Evolutionary conservation across 1,140 invertebrate genomes (phyloP), one percentile per base, ranked within the genome.

Genomic region (Caenorhabditis tropicalis): DNA sequence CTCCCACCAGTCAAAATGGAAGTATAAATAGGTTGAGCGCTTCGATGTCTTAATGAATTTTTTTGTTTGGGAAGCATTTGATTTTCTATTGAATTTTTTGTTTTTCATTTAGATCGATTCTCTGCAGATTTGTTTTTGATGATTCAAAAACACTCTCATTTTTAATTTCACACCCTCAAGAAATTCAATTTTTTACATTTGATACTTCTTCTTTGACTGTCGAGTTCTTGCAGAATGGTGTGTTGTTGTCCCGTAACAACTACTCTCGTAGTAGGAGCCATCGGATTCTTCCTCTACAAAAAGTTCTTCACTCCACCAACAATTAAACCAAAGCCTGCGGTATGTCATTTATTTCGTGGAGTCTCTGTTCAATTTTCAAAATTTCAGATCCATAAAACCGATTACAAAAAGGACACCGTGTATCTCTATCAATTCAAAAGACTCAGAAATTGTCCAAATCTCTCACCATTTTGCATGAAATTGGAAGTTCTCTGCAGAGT

Each of bases 351-450:
- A 49, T n/a, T 56, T 33, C 19, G 2, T n/a, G n/a, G n/a, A 79
- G 21, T 19, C 0, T 31, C n/a, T 24, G 12, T 10, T 46, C 2
- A 15, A 0, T 36, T 1, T 19, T 19, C n/a, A 33, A n/a, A 60
- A 9, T 36, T 56, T 39, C 31, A 84, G 82, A 53, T 84, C 24
- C 70, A 53, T n/a, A 81, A 87, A 46, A 86, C 36, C 21, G 58
- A 87, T 31, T 87, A 82, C 79, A 96, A 96, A 92, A 91, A 93
- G 79, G 95, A 96, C 92, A 93, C 96, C 86, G 95, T 97, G 82
- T 97, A 97, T 93, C 92, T 97, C 87, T 97, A 96, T 92, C 96
- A 97, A 92, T 97, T 97, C 91, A 94, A 94, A 36, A 94, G 96
- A 91, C 89, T 88, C 31, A 95, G 95, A 79, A 93, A 95, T 87